Conservation (phyloP, 2,888 invertebrate species). For the Drosophila fungiperda region DNA sequence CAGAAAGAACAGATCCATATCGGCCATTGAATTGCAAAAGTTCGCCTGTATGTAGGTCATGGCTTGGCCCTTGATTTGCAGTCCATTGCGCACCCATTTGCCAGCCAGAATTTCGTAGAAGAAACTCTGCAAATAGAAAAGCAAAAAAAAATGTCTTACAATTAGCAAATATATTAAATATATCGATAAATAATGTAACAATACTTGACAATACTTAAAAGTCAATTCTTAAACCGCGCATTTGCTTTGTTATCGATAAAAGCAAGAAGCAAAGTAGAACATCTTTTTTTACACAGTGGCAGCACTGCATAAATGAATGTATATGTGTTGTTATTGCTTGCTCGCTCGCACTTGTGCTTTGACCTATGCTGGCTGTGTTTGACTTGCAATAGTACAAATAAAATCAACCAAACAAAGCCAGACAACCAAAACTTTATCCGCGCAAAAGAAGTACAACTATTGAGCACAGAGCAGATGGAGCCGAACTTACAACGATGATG, state of each 20-base stretch:
- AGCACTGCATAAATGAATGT: slow-evolving; percentile 20
- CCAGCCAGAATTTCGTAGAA: slow-evolving; percentile 98
- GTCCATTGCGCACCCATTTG: slow-evolving; percentile 98
- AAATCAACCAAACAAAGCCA: slow-evolving; percentile 44
- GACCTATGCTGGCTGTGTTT: slow-evolving; percentile 37
- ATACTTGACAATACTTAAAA: background rate
- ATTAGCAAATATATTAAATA: background rate
- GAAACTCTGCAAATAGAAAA: slow-evolving; percentile 91
- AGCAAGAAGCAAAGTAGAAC: background rate
- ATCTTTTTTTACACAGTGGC: slow-evolving; percentile 28
- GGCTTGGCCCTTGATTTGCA: slow-evolving; percentile 99
- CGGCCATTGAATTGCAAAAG: slow-evolving; percentile 99
- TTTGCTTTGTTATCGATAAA: slow-evolving; percentile 21
- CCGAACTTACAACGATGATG: slow-evolving; percentile 8
- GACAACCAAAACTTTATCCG: slow-evolving; percentile 31
- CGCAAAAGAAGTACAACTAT: slow-evolving; percentile 39
- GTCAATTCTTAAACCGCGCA: background rate
- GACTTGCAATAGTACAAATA: slow-evolving; percentile 34
- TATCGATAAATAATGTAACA: slow-evolving; percentile 27
- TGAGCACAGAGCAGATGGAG: slow-evolving; percentile 15
- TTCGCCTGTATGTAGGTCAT: slow-evolving; percentile 99
- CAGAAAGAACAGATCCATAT: slow-evolving; percentile 97
- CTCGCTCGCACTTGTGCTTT: slow-evolving; percentile 54
- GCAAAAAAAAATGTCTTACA: background rate
- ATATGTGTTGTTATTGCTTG: slow-evolving; percentile 14